phyloP scores from a whole-genome alignment of 2,888 invertebrate genomes.

The Dascillus cervinus region DNA sequence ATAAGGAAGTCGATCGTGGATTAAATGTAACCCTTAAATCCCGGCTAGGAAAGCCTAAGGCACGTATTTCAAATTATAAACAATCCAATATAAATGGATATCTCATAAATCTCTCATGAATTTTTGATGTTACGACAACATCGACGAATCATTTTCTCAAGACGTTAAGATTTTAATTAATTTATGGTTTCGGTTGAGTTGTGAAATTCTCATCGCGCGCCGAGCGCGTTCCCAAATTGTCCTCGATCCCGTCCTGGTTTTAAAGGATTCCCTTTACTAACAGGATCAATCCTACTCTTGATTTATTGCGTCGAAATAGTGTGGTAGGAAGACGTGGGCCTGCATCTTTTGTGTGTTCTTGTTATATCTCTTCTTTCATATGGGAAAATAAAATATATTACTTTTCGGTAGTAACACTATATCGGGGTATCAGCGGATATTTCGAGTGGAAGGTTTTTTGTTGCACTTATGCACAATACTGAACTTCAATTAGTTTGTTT shows the following conservation, averaged over 20 bases:
- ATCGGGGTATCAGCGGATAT: too few species aligned
- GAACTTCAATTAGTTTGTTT: too few species aligned
- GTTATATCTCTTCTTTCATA: too few species aligned
- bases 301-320: conserved; percentile 28
- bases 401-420: too few species aligned
- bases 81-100: conserved; percentile 23
- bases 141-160: too few species aligned
- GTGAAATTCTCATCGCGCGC: conserved; percentile 15
- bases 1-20: conserved; percentile 11
- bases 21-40: conserved; percentile 13
- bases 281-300: conserved; percentile 30
- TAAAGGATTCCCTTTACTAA: conserved; percentile 29
- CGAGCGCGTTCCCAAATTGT: conserved; percentile 23
- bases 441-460: too few species aligned
- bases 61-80: conserved; percentile 20
- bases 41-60: conserved; percentile 6
- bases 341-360: too few species aligned
- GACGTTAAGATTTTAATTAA: too few species aligned
- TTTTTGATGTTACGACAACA: conserved; percentile 20
- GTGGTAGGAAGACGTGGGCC: too few species aligned
- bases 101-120: conserved; percentile 22
- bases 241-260: conserved; percentile 24
- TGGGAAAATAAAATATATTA: too few species aligned
- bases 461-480: too few species aligned
- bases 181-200: conserved; percentile 2